Evolutionary conservation across 2,113 vertebrate species (phyloP).

Genomic region (Lepus timidus): DNA sequence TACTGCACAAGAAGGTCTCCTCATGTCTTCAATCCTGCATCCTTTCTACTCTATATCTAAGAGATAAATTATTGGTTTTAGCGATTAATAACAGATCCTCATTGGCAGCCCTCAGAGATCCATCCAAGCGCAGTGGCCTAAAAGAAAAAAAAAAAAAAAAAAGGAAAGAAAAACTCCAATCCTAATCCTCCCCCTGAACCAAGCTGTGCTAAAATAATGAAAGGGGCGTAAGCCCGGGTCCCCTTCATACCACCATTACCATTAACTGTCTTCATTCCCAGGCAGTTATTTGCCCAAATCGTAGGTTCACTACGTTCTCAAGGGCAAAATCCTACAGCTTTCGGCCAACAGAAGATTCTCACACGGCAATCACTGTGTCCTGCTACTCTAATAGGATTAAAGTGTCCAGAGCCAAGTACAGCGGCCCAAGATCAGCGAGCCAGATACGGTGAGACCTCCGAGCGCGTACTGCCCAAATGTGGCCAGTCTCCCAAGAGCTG

Average conservation of each 20-base stretch:
- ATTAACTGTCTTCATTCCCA: background rate
- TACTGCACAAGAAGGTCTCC: background rate
- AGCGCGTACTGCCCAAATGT: background rate
- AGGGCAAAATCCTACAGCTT: background rate
- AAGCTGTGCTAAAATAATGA: slow-evolving; percentile 11
- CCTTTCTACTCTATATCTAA: slow-evolving; percentile 17
- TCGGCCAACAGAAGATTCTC: background rate
- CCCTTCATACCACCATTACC: background rate
- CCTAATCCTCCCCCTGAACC: background rate
- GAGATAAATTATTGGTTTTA: slow-evolving; percentile 1
- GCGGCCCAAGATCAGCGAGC: background rate
- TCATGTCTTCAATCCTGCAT: slow-evolving; percentile 31
- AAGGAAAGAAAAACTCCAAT: background rate
- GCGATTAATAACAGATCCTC: background rate
- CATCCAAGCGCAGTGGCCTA: background rate
- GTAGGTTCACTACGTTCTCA: background rate
- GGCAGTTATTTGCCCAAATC: background rate
- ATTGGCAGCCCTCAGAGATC: background rate
- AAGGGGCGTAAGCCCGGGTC: background rate
- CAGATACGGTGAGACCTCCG: background rate
- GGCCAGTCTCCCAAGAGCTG: background rate
- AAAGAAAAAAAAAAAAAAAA: background rate
- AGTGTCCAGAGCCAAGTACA: background rate
- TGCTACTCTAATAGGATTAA: background rate
- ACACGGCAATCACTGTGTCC: background rate